These are phyloP conservation scores for Piezodorus guildinii DNA, from an alignment of 1,140 invertebrate species.

Conservation along the genomic window DNA sequence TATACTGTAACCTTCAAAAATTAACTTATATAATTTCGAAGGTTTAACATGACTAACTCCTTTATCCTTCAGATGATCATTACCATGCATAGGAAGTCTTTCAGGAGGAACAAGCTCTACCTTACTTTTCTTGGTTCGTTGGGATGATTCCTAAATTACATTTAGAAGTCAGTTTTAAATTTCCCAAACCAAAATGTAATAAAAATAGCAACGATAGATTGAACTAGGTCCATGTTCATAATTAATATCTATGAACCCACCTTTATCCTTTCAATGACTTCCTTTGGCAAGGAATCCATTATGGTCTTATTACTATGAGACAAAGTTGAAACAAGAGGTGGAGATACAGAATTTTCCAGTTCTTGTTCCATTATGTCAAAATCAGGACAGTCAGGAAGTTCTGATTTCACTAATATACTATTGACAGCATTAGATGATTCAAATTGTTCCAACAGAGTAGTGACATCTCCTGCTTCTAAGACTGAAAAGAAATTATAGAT, in stretches of 20 bases:
- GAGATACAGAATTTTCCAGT: not conserved
- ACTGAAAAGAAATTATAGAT: conserved; percentile 15
- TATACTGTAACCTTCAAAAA: too few species aligned
- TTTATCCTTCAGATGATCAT: conserved; percentile 34
- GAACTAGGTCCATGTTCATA: too few species aligned
- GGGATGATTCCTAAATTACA: conserved; percentile 31
- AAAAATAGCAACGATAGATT: too few species aligned
- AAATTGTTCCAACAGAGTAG: conserved; percentile 43
- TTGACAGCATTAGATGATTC: conserved; percentile 35
- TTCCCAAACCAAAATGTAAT: too few species aligned
- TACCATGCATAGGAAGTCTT: conserved; percentile 32
- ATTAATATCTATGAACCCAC: conserved; percentile 29
- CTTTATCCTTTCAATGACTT: conserved; percentile 41
- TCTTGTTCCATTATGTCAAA: not conserved
- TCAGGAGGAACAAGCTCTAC: conserved; percentile 37
- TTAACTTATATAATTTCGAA: not conserved
- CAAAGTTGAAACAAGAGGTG: not conserved
- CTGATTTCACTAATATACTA: not conserved
- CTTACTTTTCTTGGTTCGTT: conserved; percentile 34
- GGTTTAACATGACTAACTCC: conserved; percentile 31
- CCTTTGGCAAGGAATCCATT: conserved; percentile 34
- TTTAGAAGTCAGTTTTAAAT: conserved; percentile 9
- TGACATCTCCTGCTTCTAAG: conserved; percentile 36
- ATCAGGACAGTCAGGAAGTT: not conserved
- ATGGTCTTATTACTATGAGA: conserved; percentile 32